Evolutionary conservation across 1,140 invertebrate species (phyloP).

Genomic region (Mesaphorura yosii): DNA sequence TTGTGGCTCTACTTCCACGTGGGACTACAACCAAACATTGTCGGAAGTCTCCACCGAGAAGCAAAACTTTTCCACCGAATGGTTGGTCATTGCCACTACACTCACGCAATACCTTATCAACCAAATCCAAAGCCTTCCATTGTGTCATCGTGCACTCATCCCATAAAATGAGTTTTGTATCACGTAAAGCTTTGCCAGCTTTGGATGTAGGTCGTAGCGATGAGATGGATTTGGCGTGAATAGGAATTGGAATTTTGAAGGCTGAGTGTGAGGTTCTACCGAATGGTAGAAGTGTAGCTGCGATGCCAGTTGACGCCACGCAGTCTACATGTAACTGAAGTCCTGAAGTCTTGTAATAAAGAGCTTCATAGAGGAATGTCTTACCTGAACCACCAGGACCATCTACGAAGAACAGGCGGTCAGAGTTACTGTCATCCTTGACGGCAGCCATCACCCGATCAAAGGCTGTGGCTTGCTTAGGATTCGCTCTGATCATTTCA

Average conservation of each 20-base stretch:
- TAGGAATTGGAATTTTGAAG: conserved; percentile 38
- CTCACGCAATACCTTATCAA: too few species aligned
- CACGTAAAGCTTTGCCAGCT: not conserved
- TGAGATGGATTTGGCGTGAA: conserved; percentile 16
- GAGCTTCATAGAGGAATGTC: conserved; percentile 29
- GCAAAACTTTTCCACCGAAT: too few species aligned
- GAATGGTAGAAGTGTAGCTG: conserved; percentile 40
- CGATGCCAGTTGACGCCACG: conserved; percentile 44
- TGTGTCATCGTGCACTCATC: conserved; percentile 16
- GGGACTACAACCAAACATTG: too few species aligned
- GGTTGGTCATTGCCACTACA: too few species aligned
- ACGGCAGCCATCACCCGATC: not conserved
- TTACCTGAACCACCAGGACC: conserved; percentile 20
- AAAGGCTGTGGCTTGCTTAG: not conserved
- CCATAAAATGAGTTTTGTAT: conserved; percentile 2
- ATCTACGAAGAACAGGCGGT: conserved; percentile 2
- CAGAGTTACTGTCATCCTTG: not conserved
- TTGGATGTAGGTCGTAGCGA: conserved; percentile 6
- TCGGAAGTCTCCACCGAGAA: too few species aligned
- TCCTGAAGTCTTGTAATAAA: conserved; percentile 31
- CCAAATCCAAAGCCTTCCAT: too few species aligned
- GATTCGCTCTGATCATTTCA: not conserved
- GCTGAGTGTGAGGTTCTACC: conserved; percentile 43
- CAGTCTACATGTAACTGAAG: conserved; percentile 35
- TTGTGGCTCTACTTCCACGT: too few species aligned